Evolutionary conservation across 1,140 invertebrate genomes (phyloP), one percentile per base, ranked within the genome.

Genomic region (Philotrypesis tridentata): DNA sequence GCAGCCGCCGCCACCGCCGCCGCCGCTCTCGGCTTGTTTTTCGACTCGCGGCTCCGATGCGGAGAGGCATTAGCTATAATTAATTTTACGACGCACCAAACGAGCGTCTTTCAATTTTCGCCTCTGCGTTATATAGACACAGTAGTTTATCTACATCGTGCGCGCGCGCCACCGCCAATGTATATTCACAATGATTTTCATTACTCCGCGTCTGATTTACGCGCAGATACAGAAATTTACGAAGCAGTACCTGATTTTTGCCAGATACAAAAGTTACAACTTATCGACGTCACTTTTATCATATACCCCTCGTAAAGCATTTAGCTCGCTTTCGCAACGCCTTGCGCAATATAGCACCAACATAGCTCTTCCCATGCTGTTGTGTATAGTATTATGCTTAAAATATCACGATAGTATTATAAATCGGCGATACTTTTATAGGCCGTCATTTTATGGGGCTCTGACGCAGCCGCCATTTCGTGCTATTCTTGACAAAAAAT

Each of bases 141-240:
- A 25, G 29, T 29, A 63, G 33, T 27, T 65, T 77, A 29, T 68
- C 0, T 78, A 78, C 63, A 68, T 48, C 37, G 37, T n/a, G n/a
- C n/a, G n/a, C n/a, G n/a, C n/a, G n/a, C n/a, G n/a, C n/a, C 40
- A 7, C 40, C 31, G 31, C 23, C n/a, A 9, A 17, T 7, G 68
- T 37, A n/a, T 68, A 68, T 78, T 78, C 48, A 78, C 40, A 78
- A 29, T 25, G 43, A 78, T 48, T 68, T 78, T 78, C 67, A 68
- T 68, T 48, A 48, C 63, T 48, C 21, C 5, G 17, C 21, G 33
- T 5, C 48, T 67, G 43, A 48, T 77, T 77, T 77, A 77, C 29
- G 12, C 27, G 23, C 14, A 67, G 61, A 77, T 43, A 29, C 61
- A 14, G 37, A 43, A 37, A 77, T 77, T 78, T 78, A 78, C 40